A percentile compares a stretch with the other conserved stretches of the same genome.
phyloP scores from a whole-genome alignment of 2,113 vertebrate species.

The Zosterops pallidus region DNA sequence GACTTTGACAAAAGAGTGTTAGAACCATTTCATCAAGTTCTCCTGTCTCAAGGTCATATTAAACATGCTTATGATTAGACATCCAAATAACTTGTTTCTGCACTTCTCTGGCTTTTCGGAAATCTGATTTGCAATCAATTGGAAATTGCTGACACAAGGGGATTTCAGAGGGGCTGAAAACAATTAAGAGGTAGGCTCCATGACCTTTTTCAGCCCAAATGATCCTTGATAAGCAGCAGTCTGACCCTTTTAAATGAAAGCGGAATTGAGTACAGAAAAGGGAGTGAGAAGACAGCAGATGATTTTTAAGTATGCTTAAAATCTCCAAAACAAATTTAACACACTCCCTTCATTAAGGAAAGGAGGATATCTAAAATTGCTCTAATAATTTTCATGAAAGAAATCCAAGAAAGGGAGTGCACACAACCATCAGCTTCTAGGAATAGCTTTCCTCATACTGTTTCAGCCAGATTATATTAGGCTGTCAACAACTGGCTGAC shows the following conservation, averaged over 20 bases:
- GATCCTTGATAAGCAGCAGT: neutral
- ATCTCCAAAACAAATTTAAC: neutral
- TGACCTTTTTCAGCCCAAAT: neutral
- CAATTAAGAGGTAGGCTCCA: neutral
- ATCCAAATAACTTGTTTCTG: neutral
- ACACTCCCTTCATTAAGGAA: neutral
- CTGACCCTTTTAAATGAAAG: neutral
- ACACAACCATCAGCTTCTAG: neutral
- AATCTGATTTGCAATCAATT: neutral
- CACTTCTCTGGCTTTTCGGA: neutral
- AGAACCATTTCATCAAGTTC: neutral
- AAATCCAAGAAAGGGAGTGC: neutral
- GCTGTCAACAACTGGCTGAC: neutral
- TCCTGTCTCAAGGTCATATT: neutral
- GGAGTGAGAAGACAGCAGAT: neutral
- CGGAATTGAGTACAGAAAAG: neutral
- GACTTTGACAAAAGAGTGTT: neutral
- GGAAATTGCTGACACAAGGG: neutral
- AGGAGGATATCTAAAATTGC: neutral
- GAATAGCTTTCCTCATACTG: neutral
- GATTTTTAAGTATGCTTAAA: neutral
- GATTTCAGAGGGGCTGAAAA: neutral
- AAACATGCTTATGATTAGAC: neutral
- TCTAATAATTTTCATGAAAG: neutral
- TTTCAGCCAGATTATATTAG: neutral